Evolutionary conservation across 1,140 invertebrate genomes (phyloP), one percentile per base, ranked within the genome.

Genomic region (Amyelois transitella): DNA sequence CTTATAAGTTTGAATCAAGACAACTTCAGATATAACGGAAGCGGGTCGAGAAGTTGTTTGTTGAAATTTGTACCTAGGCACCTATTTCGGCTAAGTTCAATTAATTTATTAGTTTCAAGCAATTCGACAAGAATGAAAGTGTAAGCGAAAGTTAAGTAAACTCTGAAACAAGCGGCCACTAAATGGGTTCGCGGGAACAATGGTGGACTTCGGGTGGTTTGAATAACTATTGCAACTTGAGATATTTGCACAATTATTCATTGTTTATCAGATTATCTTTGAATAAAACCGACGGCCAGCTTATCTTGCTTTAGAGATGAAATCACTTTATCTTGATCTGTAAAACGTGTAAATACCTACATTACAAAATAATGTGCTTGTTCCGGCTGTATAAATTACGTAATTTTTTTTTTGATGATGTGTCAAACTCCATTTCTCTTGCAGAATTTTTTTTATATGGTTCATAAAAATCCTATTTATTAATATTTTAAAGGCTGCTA

Each of bases 151-250:
- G 28, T 65, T 71, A 55, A 49, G 50, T 58, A 62, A 64, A 47
- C 53, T 25, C 25, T 38, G 58, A 47, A 59, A 63, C 52, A 59
- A 64, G 53, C 58, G 38, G 43, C 50, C 20, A 53, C 18, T 63
- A 55, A 66, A 61, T 67, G 58, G 52, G 47, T 45, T 60, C 48
- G 51, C 12, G 38, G 43, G 53, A 67, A 66, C 60, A 71, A 74
- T 65, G 50, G 60, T 10, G 58, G 59, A 64, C 59, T 64, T 55
- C 50, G 24, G 50, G 64, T 38, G 45, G 51, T 56, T 55, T 64
- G 62, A 74, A 74, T 71, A 68, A 66, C 69, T 62, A 62, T 49
- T 58, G 59, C 56, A 58, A 53, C 22, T 18, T 19, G 17, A 18
- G 49, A 22, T 44, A 48, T 51, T 53, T 19, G 45, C 19, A 21